Conservation (phyloP, 2,888 invertebrate species). For the Meloe dianella region DNA sequence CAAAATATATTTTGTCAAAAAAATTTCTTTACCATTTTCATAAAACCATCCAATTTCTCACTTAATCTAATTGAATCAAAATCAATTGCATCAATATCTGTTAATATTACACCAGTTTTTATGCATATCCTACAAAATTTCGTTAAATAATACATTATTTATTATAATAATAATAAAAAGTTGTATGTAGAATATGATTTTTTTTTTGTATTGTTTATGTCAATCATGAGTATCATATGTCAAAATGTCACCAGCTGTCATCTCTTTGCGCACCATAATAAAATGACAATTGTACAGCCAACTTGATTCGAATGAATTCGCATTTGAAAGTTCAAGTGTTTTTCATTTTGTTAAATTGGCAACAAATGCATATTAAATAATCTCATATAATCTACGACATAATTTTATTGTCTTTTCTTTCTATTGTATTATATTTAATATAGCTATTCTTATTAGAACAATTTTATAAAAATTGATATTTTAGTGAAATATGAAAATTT, state of each 20-base stretch:
- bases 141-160: constrained; percentile 57
- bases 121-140: constrained; percentile 58
- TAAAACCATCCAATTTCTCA: constrained; percentile 55
- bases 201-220: constrained; percentile 45
- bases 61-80: constrained; percentile 54
- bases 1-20: constrained; percentile 31
- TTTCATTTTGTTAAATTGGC: neutral
- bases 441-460: neutral
- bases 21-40: constrained; percentile 54
- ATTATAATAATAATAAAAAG: constrained; percentile 26
- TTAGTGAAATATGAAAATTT: no score
- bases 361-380: neutral
- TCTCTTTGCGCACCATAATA: constrained; percentile 42
- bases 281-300: constrained; percentile 35
- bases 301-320: constrained; percentile 8
- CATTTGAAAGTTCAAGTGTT: no score
- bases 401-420: neutral
- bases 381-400: neutral
- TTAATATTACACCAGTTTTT: constrained; percentile 50
- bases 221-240: constrained; percentile 58
- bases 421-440: neutral
- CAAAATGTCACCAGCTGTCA: constrained; percentile 56
- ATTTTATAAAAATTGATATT: no score
- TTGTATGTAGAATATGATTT: neutral
- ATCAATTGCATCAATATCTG: constrained; percentile 53